A percentile compares a stretch with the other conserved stretches of the same genome.
Evolutionary conservation across 2,888 invertebrate genomes (phyloP).

Genomic region (Eristalinus aeneus): DNA sequence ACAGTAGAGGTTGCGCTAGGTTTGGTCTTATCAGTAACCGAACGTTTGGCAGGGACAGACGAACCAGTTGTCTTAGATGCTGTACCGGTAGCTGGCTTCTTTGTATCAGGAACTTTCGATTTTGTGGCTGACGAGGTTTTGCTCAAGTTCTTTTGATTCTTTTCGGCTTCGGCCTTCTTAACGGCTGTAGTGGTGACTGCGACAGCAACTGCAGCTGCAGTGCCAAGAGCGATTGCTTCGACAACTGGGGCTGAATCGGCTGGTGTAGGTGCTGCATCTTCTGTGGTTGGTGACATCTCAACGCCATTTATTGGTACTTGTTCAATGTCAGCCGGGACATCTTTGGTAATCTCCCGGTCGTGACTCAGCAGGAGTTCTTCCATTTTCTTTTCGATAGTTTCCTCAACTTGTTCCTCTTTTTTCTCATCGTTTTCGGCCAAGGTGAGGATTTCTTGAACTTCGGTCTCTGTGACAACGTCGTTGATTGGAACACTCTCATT

Average conservation of each 20-base stretch:
- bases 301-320: conserved; percentile 53
- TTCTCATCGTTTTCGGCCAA: conserved; percentile 30
- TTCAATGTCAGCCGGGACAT: conserved; percentile 27
- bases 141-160: conserved; percentile 64
- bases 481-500: not conserved
- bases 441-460: conserved; percentile 40
- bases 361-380: conserved; percentile 50
- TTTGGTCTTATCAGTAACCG: conserved; percentile 45
- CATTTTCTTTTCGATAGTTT: conserved; percentile 42
- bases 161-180: conserved; percentile 60
- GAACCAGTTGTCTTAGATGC: conserved; percentile 29
- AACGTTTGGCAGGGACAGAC: conserved; percentile 47
- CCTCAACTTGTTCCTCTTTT: conserved; percentile 15
- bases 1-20: conserved; percentile 31
- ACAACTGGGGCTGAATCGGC: conserved; percentile 20
- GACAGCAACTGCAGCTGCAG: conserved; percentile 44
- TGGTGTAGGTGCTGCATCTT: not conserved
- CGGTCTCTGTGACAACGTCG: conserved; percentile 43
- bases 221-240: conserved; percentile 33
- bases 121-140: conserved; percentile 66
- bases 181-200: conserved; percentile 39
- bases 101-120: conserved; percentile 68
- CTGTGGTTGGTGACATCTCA: conserved; percentile 44
- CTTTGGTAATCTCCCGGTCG: conserved; percentile 52
- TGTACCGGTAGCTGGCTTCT: conserved; percentile 45